Percentiles rank a stretch among this genome's conserved stretches.
Evolutionary conservation across 1,140 invertebrate genomes (phyloP).

Genomic region (Microplitis demolitor): DNA sequence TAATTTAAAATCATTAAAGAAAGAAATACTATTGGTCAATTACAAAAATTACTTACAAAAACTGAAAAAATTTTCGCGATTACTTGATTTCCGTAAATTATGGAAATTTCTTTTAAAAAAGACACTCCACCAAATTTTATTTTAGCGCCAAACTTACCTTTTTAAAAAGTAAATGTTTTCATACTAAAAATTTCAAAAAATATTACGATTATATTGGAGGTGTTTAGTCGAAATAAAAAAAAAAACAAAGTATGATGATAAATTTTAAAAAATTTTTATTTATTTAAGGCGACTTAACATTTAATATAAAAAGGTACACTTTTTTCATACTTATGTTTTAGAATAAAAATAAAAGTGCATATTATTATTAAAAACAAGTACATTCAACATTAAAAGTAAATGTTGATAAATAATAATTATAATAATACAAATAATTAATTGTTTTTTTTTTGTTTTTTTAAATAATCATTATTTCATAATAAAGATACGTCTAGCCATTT

Average conservation of each 20-base stretch:
- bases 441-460: constrained; percentile 1
- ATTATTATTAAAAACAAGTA: constrained; percentile 44
- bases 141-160: too few species aligned
- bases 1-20: too few species aligned
- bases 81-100: too few species aligned
- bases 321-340: constrained; percentile 43
- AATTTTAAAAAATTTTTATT: constrained; percentile 47
- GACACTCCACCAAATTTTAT: too few species aligned
- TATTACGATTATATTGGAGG: too few species aligned
- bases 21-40: too few species aligned
- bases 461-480: not conserved
- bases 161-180: too few species aligned
- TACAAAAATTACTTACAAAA: too few species aligned
- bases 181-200: too few species aligned
- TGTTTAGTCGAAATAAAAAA: not conserved
- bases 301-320: constrained; percentile 50
- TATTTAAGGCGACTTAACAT: constrained; percentile 49
- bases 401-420: constrained; percentile 37
- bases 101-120: too few species aligned
- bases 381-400: constrained; percentile 38
- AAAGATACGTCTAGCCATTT: not conserved
- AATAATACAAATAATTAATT: constrained; percentile 29
- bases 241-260: not conserved
- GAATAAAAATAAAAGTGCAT: constrained; percentile 51
- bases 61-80: too few species aligned